These are phyloP conservation scores for Zoanthus sociatus DNA, from an alignment of 92 coral and sea anemone species.

Conservation along the genomic window DNA sequence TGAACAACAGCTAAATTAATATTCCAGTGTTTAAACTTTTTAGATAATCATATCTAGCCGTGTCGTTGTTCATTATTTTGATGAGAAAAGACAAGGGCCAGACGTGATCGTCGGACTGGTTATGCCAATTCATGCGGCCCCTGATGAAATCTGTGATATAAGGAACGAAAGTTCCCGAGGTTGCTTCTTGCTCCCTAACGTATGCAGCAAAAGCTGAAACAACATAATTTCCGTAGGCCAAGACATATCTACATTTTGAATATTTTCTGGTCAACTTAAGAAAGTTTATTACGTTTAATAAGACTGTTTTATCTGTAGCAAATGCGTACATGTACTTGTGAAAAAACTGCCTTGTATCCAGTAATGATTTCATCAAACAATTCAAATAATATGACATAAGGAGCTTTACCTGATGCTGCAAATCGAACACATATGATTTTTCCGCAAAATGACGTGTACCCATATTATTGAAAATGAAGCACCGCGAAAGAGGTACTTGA, in stretches of 20 bases:
- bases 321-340: constrained; percentile 18
- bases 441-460: too few species aligned
- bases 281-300: background rate
- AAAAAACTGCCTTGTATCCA: background rate
- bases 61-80: constrained; percentile 8
- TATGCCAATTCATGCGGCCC: constrained; percentile 30
- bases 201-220: background rate
- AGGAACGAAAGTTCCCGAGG: background rate
- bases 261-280: background rate
- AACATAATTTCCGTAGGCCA: background rate
- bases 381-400: background rate
- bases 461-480: too few species aligned
- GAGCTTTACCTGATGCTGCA: background rate
- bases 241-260: constrained; percentile 9
- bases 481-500: too few species aligned
- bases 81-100: constrained; percentile 37
- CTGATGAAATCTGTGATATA: constrained; percentile 7
- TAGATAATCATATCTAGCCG: constrained; percentile 23
- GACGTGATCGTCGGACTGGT: too few species aligned
- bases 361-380: background rate
- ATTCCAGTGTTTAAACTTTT: constrained; percentile 35
- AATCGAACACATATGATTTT: too few species aligned
- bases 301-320: background rate
- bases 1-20: too few species aligned
- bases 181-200: constrained; percentile 6